Evolutionary conservation across 1,140 invertebrate genomes (phyloP).

Genomic region (Tyrophagus putrescentiae): DNA sequence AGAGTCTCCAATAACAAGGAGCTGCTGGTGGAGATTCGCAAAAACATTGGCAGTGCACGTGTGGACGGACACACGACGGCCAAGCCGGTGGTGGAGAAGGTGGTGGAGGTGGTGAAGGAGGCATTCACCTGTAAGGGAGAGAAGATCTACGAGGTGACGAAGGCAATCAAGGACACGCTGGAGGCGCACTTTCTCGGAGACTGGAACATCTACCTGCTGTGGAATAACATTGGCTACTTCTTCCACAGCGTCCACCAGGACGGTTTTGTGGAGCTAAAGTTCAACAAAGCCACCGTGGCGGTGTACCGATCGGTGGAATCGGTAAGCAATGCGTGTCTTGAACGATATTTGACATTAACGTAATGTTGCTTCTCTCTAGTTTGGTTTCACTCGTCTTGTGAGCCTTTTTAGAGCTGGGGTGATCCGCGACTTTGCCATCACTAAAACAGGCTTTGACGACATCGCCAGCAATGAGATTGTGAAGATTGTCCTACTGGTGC

Average conservation of each 20-base stretch:
- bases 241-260: not conserved
- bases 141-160: not conserved
- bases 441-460: not conserved
- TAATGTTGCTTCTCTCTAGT: not conserved
- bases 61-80: not conserved
- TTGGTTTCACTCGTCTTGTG: not conserved
- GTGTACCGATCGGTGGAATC: not conserved
- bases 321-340: not conserved
- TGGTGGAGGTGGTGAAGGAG: not conserved
- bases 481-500: not conserved
- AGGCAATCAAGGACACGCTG: not conserved
- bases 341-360: not conserved
- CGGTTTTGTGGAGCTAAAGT: not conserved
- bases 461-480: not conserved
- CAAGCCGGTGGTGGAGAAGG: not conserved
- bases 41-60: not conserved
- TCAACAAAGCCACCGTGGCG: not conserved
- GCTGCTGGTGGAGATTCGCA: not conserved
- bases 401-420: not conserved
- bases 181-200: not conserved
- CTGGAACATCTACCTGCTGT: not conserved
- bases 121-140: not conserved
- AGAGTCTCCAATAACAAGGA: not conserved
- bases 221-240: not conserved
- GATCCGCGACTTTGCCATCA: not conserved